phyloP scores from a whole-genome alignment of 2,888 invertebrate species.

The Parthenolecanium corni region DNA sequence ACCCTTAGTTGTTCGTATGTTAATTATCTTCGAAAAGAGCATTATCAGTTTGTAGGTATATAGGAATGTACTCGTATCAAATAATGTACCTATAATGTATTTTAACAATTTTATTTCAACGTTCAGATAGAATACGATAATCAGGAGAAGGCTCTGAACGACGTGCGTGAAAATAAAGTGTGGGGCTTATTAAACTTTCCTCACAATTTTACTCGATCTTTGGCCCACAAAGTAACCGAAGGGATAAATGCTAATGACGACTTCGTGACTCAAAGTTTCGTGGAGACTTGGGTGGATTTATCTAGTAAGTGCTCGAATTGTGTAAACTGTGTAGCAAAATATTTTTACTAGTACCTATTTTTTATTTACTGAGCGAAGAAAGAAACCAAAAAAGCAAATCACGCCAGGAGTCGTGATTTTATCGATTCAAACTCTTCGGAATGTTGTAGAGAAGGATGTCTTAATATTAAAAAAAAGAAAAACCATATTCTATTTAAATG shows the following conservation, averaged over 20 bases:
- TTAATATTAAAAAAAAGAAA: too few species aligned
- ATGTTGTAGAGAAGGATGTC: too few species aligned
- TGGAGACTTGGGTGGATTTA: constrained; percentile 62
- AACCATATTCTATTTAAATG: too few species aligned
- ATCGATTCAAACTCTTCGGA: too few species aligned
- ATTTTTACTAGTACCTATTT: too few species aligned
- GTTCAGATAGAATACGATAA: constrained; percentile 1
- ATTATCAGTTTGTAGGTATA: constrained; percentile 40
- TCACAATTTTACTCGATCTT: constrained; percentile 59
- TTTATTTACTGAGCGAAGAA: too few species aligned
- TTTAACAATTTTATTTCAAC: background rate
- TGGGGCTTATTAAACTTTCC: constrained; percentile 66
- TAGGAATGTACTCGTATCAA: background rate
- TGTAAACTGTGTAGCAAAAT: too few species aligned
- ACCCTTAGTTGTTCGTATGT: constrained; percentile 44
- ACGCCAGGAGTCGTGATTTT: too few species aligned
- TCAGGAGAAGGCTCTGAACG: background rate
- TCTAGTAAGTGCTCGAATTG: constrained; percentile 62
- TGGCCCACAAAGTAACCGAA: constrained; percentile 47
- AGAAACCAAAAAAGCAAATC: too few species aligned
- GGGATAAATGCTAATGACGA: constrained; percentile 42
- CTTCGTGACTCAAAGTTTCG: constrained; percentile 42
- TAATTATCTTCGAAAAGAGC: constrained; percentile 52
- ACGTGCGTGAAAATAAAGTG: constrained; percentile 48
- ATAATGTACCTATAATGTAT: background rate